Evolutionary conservation across 2,888 invertebrate genomes (phyloP).

Genomic region (Exephanes ischioxanthus): DNA sequence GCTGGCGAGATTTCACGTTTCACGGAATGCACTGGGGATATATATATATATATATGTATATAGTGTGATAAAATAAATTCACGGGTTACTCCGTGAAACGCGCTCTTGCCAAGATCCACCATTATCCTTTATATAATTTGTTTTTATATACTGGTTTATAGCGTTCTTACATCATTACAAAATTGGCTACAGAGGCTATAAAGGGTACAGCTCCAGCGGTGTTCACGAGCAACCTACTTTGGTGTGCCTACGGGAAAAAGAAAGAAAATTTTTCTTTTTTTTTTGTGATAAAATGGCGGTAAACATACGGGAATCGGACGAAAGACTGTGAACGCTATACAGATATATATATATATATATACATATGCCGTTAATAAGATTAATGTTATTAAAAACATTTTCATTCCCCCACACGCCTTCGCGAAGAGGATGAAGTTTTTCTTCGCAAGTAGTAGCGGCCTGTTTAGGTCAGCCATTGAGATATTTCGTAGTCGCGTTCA

Average conservation of each 20-base stretch:
- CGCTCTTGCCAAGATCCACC: conserved; percentile 30
- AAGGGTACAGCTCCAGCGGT: conserved; percentile 82
- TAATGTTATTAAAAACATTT: not conserved
- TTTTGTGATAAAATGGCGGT: conserved; percentile 71
- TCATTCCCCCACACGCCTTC: conserved; percentile 2
- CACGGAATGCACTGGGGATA: conserved; percentile 17
- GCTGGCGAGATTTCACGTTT: conserved; percentile 50
- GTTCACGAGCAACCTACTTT: conserved; percentile 85
- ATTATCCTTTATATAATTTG: not conserved
- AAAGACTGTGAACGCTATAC: conserved; percentile 64
- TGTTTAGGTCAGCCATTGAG: conserved; percentile 35
- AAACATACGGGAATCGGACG: conserved; percentile 73
- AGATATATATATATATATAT: not conserved
- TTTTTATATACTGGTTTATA: conserved; percentile 57
- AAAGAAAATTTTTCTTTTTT: conserved; percentile 65
- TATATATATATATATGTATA: not conserved
- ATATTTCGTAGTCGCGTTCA: conserved; percentile 54
- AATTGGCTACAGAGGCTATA: conserved; percentile 78
- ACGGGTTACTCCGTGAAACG: conserved; percentile 41
- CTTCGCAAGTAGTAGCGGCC: conserved; percentile 33
- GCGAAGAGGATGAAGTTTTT: conserved; percentile 22
- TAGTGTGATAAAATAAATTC: not conserved
- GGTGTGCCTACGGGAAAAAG: conserved; percentile 83
- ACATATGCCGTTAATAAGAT: not conserved
- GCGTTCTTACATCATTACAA: conserved; percentile 73